Evolutionary conservation across 2,797 vertebrate species (phyloP).

Genomic region (Mastacembelus armatus): DNA sequence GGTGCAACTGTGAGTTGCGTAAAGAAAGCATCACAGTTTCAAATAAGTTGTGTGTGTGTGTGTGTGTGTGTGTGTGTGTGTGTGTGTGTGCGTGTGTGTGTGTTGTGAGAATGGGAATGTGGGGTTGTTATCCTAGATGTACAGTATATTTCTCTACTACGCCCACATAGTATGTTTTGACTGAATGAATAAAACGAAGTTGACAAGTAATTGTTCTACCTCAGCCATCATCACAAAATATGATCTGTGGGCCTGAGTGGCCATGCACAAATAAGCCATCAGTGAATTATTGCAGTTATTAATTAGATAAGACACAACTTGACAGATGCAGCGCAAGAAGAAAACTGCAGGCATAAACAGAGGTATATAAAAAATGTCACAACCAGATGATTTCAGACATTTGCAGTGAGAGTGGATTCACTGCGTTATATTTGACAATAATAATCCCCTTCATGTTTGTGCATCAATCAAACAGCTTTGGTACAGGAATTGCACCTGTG

Average conservation of each 20-base stretch:
- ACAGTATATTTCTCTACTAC: conserved; percentile 1
- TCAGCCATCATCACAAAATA: conserved; percentile 17
- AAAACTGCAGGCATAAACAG: conserved; percentile 27
- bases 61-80: conserved; percentile 3
- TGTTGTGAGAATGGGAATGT: not conserved
- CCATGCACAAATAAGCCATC: conserved; percentile 29
- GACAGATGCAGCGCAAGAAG: conserved; percentile 5
- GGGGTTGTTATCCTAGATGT: not conserved
- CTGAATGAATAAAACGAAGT: not conserved
- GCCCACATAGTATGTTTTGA: too few species aligned
- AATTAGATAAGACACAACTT: conserved; percentile 31
- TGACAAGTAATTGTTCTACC: not conserved
- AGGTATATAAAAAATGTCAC: conserved; percentile 12
- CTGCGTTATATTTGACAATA: not conserved
- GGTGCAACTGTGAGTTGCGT: too few species aligned
- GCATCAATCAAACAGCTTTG: not conserved
- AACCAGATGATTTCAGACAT: conserved; percentile 7
- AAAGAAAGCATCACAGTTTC: conserved; percentile 3
- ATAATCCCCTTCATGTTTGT: not conserved
- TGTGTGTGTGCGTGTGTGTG: not conserved
- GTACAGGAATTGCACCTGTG: not conserved
- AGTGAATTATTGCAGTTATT: conserved; percentile 31
- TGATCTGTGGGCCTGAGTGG: not conserved
- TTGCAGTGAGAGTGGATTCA: conserved; percentile 16
- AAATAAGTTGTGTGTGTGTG: not conserved